Evolutionary conservation across 2,113 vertebrate genomes (phyloP).

Genomic region (Seriola aureovittata): DNA sequence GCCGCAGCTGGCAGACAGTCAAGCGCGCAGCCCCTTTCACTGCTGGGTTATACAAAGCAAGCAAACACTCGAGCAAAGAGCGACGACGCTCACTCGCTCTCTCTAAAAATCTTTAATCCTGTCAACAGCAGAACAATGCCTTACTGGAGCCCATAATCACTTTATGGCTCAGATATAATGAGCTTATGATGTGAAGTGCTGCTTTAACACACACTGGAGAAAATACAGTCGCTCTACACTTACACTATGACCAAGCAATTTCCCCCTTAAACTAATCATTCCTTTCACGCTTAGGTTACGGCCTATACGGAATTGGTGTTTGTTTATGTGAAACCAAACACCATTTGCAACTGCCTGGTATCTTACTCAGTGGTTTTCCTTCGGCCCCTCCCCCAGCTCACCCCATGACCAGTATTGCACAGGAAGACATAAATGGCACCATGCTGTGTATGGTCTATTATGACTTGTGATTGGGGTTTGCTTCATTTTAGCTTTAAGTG

Average conservation of each 20-base stretch:
- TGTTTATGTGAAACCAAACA: constrained; percentile 65
- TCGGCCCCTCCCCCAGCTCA: background rate
- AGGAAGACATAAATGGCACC: constrained; percentile 1
- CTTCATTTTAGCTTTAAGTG: background rate
- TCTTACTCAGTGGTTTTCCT: constrained; percentile 9
- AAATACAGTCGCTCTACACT: constrained; percentile 68
- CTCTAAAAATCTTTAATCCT: constrained; percentile 77
- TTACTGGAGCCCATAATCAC: constrained; percentile 78
- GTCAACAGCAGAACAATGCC: constrained; percentile 80
- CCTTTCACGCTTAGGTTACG: constrained; percentile 48
- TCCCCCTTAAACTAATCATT: constrained; percentile 61
- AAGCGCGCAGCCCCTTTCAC: constrained; percentile 54
- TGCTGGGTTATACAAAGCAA: constrained; percentile 67
- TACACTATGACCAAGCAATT: constrained; percentile 62
- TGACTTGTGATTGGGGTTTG: background rate
- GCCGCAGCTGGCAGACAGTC: constrained; percentile 69
- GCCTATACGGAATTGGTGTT: constrained; percentile 39
- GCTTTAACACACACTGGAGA: constrained; percentile 70
- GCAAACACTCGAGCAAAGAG: constrained; percentile 61
- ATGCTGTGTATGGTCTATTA: background rate
- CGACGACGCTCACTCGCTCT: constrained; percentile 26
- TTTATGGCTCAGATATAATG: constrained; percentile 79
- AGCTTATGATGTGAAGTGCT: constrained; percentile 79
- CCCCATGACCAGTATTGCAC: constrained; percentile 7
- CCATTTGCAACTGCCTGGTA: constrained; percentile 37